Evolutionary conservation across 2,113 vertebrate species (phyloP).

Genomic region (Galeopterus variegatus): DNA sequence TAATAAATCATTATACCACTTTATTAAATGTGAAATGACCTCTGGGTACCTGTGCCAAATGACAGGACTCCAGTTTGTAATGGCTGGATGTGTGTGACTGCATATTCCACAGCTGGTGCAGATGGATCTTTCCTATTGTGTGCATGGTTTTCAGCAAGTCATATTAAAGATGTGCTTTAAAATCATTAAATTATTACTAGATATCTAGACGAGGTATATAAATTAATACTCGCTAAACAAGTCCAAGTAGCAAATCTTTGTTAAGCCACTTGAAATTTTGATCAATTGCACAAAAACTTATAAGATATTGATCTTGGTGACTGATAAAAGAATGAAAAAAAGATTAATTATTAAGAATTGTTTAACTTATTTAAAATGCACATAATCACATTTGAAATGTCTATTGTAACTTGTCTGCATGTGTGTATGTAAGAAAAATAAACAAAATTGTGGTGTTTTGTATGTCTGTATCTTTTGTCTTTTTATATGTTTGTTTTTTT

Average conservation of each 20-base stretch:
- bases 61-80: not conserved
- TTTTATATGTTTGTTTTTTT: not conserved
- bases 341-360: not conserved
- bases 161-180: not conserved
- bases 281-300: not conserved
- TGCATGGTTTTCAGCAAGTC: not conserved
- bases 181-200: not conserved
- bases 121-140: not conserved
- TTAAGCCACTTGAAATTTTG: conserved; percentile 33
- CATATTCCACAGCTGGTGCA: not conserved
- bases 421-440: not conserved
- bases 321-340: not conserved
- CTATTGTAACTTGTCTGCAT: not conserved
- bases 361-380: not conserved
- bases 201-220: not conserved
- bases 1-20: conserved; percentile 52
- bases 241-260: not conserved
- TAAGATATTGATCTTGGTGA: not conserved
- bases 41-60: not conserved
- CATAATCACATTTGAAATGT: conserved; percentile 3
- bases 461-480: not conserved
- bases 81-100: not conserved
- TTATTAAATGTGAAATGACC: conserved; percentile 33
- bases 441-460: not conserved
- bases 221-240: not conserved